Percentiles rank a stretch among this genome's conserved stretches.
Evolutionary conservation across 2,888 invertebrate species (phyloP).

Genomic region (Rotaria sp.): DNA sequence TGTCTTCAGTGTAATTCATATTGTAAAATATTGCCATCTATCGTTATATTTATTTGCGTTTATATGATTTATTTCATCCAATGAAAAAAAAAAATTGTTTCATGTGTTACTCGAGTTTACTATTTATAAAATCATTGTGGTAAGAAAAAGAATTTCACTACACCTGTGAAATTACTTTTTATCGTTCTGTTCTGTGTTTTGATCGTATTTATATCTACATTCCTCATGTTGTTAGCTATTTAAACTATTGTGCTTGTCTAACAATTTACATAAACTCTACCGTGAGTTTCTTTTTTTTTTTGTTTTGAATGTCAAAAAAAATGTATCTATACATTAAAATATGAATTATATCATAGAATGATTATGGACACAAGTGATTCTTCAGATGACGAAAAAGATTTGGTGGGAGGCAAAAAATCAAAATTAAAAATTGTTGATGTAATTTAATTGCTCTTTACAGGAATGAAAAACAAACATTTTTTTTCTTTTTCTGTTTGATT

Average conservation of each 20-base stretch:
- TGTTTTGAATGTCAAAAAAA: neutral
- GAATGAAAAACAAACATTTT: neutral
- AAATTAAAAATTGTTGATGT: slow-evolving; percentile 6
- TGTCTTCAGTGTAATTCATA: too few relatives aligned
- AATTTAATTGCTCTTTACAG: neutral
- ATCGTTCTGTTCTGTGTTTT: neutral
- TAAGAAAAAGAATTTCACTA: neutral
- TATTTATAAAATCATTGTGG: neutral
- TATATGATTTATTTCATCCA: neutral
- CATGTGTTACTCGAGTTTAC: neutral
- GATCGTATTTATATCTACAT: neutral
- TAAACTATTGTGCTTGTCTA: neutral
- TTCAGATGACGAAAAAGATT: neutral
- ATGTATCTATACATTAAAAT: neutral
- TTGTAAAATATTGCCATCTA: neutral
- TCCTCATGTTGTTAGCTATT: neutral
- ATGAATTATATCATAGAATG: neutral
- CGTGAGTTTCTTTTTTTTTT: neutral
- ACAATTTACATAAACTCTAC: neutral
- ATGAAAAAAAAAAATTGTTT: neutral
- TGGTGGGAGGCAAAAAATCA: neutral
- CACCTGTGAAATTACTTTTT: neutral
- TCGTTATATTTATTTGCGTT: neutral
- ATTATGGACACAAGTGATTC: neutral
- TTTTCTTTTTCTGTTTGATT: neutral